These are phyloP conservation scores for Hydrotaea cyrtoneurina DNA, from an alignment of 2,888 invertebrate genomes.

Conservation along the genomic window DNA sequence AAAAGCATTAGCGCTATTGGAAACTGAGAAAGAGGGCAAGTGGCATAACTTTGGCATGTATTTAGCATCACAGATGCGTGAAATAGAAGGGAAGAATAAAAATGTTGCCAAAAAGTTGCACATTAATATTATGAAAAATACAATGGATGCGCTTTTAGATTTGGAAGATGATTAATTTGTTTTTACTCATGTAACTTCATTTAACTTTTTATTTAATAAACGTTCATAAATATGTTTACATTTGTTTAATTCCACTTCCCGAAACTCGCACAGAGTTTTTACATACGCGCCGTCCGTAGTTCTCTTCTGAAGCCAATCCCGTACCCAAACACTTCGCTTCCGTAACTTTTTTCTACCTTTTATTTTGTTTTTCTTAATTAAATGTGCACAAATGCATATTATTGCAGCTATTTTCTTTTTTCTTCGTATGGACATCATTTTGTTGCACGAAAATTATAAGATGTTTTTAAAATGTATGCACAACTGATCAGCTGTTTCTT, in stretches of 20 bases:
- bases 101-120: conserved; percentile 8
- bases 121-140: not conserved
- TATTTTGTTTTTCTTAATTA: too few relatives aligned
- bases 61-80: conserved; percentile 1
- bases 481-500: too few relatives aligned
- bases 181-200: conserved; percentile 19
- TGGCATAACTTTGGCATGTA: conserved; percentile 9
- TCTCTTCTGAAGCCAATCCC: too few relatives aligned
- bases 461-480: conserved; percentile 27
- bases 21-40: conserved; percentile 27
- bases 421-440: too few relatives aligned
- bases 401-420: too few relatives aligned
- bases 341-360: too few relatives aligned
- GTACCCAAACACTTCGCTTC: too few relatives aligned
- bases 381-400: too few relatives aligned
- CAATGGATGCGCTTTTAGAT: not conserved
- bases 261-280: not conserved
- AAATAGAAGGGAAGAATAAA: conserved; percentile 19
- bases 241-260: conserved; percentile 26
- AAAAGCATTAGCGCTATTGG: conserved; percentile 28
- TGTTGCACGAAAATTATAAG: too few relatives aligned
- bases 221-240: too few relatives aligned
- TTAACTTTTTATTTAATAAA: conserved; percentile 31
- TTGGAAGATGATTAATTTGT: conserved; percentile 11
- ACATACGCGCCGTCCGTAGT: too few relatives aligned